phyloP scores from a whole-genome alignment of 2,113 vertebrate genomes.

The Nothocercus nigrocapillus region DNA sequence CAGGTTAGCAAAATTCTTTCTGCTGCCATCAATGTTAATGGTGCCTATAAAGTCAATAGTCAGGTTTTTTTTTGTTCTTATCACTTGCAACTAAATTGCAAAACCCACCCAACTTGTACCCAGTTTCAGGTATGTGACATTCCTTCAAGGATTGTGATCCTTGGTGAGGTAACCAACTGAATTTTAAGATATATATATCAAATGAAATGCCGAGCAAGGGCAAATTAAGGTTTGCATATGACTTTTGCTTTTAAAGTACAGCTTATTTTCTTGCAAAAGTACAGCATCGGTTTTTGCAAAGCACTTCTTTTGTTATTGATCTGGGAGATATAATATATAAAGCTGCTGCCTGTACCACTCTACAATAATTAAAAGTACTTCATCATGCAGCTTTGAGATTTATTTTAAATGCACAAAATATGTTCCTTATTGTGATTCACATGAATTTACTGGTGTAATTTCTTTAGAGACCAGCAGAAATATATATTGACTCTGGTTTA shows the following conservation, averaged over 20 bases:
- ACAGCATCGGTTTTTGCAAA: constrained; percentile 56
- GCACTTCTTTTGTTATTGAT: constrained; percentile 63
- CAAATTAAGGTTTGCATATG: constrained; percentile 22
- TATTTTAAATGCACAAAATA: constrained; percentile 70
- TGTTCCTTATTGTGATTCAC: constrained; percentile 68
- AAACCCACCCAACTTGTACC: neutral
- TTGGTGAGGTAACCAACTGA: neutral
- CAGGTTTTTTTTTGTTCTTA: neutral
- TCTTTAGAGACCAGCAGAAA: constrained; percentile 67
- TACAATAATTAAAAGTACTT: constrained; percentile 74
- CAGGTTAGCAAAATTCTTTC: constrained; percentile 33
- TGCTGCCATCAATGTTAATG: neutral
- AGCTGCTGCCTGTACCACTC: constrained; percentile 66
- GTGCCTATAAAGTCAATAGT: constrained; percentile 8
- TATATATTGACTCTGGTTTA: constrained; percentile 66
- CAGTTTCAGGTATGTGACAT: neutral
- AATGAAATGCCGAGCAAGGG: constrained; percentile 34
- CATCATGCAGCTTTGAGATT: constrained; percentile 66
- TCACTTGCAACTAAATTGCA: neutral
- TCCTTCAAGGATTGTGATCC: neutral
- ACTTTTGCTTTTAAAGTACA: constrained; percentile 29
- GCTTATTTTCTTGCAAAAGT: constrained; percentile 56
- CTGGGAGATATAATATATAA: constrained; percentile 69
- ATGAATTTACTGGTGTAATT: constrained; percentile 73
- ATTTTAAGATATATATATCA: neutral